Evolutionary conservation across 2,888 invertebrate genomes (phyloP).

Genomic region (Amiota minor): DNA sequence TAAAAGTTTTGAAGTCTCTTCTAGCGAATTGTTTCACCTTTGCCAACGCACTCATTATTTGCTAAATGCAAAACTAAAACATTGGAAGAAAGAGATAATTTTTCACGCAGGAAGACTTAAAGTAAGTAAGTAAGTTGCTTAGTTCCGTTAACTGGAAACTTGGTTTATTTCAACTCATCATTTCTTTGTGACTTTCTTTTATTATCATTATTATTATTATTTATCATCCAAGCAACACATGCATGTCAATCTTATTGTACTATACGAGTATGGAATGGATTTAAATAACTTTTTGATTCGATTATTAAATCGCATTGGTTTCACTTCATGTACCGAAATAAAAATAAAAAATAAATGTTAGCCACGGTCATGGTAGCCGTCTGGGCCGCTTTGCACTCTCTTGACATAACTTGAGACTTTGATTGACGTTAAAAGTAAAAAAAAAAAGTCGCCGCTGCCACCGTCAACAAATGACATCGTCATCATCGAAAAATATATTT

Average conservation of each 20-base stretch:
- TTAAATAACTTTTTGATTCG: background rate
- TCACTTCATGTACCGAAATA: constrained; percentile 15
- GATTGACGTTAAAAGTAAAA: background rate
- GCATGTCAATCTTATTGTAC: too few species aligned
- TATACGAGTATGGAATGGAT: too few species aligned
- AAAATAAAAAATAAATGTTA: background rate
- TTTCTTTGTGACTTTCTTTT: background rate
- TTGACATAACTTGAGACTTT: background rate
- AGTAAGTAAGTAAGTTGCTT: background rate
- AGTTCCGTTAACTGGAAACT: too few species aligned
- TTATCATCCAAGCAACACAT: background rate
- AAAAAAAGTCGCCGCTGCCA: background rate
- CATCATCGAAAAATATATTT: background rate
- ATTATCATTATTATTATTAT: background rate
- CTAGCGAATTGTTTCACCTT: background rate
- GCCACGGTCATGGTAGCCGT: constrained; percentile 27
- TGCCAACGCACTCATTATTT: background rate
- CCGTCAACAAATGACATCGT: constrained; percentile 6
- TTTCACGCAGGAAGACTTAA: background rate
- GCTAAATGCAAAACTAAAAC: too few species aligned
- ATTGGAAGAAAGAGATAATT: too few species aligned
- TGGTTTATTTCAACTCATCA: background rate
- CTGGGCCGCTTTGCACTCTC: background rate
- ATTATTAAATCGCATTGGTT: constrained; percentile 20
- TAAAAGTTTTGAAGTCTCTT: too few species aligned